These are phyloP conservation scores for Zosterops japonicus DNA, from an alignment of 2,113 vertebrate genomes.

Conservation along the genomic window DNA sequence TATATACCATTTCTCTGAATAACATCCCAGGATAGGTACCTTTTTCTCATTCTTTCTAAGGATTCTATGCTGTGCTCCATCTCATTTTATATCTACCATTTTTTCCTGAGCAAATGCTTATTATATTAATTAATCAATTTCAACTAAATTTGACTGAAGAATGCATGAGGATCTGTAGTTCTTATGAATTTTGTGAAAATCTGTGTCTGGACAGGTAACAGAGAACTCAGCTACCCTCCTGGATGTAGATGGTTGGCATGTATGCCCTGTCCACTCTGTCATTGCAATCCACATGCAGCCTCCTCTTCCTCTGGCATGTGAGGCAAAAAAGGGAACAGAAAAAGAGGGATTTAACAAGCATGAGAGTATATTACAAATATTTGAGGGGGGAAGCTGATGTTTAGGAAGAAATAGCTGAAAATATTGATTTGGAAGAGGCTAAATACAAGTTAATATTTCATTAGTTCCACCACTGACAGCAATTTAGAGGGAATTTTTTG, in stretches of 20 bases:
- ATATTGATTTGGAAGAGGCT: not conserved
- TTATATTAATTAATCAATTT: not conserved
- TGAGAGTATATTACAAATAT: not conserved
- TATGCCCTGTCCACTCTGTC: not conserved
- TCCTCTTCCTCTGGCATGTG: not conserved
- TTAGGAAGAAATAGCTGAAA: not conserved
- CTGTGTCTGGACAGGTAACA: not conserved
- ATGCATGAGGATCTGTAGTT: not conserved
- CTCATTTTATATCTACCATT: not conserved
- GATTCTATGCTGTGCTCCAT: not conserved
- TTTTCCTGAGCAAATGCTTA: not conserved
- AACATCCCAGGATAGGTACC: not conserved
- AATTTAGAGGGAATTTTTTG: not conserved
- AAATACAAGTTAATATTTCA: not conserved
- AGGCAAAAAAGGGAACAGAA: not conserved
- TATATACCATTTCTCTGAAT: not conserved
- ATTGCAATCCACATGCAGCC: not conserved
- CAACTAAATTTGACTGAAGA: not conserved
- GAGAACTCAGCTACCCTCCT: not conserved
- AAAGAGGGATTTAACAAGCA: not conserved
- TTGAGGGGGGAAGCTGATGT: rapidly evolving
- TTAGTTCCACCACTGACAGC: not conserved
- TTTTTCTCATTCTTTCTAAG: not conserved
- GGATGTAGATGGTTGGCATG: not conserved
- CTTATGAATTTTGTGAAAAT: not conserved